phyloP scores from a whole-genome alignment of 2,888 invertebrate species.

The Carpatolechia fugitivella region DNA sequence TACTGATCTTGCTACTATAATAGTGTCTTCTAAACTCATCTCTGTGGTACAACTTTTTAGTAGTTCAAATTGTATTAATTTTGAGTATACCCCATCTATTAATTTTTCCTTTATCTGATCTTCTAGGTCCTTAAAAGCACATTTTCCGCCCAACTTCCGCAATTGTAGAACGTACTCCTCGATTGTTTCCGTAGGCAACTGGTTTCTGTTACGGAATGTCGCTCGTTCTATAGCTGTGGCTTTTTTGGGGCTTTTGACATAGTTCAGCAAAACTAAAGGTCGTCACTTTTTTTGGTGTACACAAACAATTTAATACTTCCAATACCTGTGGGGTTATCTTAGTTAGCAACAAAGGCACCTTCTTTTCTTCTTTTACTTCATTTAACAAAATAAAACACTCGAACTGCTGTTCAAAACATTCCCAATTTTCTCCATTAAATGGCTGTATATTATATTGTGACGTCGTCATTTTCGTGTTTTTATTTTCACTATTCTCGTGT shows the following conservation, averaged over 20 bases:
- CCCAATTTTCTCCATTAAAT: too few relatives aligned
- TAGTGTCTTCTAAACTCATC: not conserved
- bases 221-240: not conserved
- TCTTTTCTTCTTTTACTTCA: not conserved
- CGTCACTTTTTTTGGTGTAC: not conserved
- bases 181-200: conserved; percentile 12
- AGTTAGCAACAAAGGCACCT: conserved; percentile 1
- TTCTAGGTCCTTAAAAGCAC: conserved; percentile 19
- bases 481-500: too few relatives aligned
- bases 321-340: conserved; percentile 1
- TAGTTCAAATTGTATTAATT: not conserved
- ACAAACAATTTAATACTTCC: not conserved
- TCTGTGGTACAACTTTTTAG: not conserved
- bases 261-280: too few relatives aligned
- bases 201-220: conserved; percentile 17
- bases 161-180: conserved; percentile 17
- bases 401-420: too few relatives aligned
- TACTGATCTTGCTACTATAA: not conserved
- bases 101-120: conserved; percentile 25
- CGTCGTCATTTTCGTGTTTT: too few relatives aligned
- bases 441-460: too few relatives aligned
- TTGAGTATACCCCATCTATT: conserved; percentile 10
- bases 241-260: not conserved
- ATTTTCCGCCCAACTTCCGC: conserved; percentile 17
- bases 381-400: too few relatives aligned